These are phyloP conservation scores for Neopelma chrysocephalum DNA, from an alignment of 2,797 vertebrate genomes.

Conservation along the genomic window DNA sequence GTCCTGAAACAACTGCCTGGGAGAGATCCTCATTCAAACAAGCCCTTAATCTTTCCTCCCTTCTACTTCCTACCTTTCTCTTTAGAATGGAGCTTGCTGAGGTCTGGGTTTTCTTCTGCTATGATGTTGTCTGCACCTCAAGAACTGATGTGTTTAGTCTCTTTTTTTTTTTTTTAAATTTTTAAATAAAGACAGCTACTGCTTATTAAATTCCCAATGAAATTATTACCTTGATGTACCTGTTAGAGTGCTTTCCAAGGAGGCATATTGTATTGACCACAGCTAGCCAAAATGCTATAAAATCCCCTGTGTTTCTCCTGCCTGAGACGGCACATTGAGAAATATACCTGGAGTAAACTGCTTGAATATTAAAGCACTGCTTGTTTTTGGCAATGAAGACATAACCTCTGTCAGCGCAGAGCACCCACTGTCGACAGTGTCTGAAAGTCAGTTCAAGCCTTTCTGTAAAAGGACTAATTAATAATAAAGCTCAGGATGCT, in stretches of 20 bases:
- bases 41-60: not conserved
- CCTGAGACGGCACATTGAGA: not conserved
- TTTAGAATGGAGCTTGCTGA: not conserved
- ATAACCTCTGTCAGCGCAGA: not conserved
- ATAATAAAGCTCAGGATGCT: not conserved
- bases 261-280: not conserved
- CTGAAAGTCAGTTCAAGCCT: not conserved
- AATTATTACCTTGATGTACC: not conserved
- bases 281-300: not conserved
- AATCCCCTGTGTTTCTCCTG: not conserved
- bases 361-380: not conserved
- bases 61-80: not conserved
- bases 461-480: not conserved
- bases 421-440: not conserved
- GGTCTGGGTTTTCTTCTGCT: not conserved
- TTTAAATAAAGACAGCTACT: not conserved
- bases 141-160: not conserved
- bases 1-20: not conserved
- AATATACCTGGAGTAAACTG: not conserved
- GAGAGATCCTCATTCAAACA: not conserved
- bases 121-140: not conserved
- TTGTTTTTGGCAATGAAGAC: not conserved
- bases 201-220: not conserved
- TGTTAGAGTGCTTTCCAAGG: not conserved
- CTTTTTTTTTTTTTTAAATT: not conserved